Percentiles rank a stretch among this genome's conserved stretches.
Conservation (phyloP, 2,113 vertebrate genomes). For the Odontophorus gujanensis region DNA sequence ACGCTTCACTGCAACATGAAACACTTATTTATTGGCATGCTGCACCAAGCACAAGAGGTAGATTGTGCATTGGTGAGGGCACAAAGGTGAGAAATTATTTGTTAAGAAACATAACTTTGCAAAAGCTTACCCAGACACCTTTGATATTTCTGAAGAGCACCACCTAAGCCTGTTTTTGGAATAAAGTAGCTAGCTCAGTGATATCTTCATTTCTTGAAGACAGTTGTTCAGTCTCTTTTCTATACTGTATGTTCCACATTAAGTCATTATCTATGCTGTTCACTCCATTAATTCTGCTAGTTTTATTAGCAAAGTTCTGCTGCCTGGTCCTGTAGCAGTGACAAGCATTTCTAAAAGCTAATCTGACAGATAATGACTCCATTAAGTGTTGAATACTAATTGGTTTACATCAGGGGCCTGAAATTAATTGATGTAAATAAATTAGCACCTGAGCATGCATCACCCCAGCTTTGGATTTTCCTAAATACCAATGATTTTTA, state of each 20-base stretch:
- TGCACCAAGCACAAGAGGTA: not conserved
- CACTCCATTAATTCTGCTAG: constrained; percentile 95
- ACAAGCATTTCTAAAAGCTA: constrained; percentile 91
- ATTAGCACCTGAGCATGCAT: constrained; percentile 92
- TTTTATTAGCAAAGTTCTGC: constrained; percentile 92
- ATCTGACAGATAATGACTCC: constrained; percentile 98
- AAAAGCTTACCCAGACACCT: not conserved
- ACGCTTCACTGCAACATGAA: not conserved
- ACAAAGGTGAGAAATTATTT: not conserved
- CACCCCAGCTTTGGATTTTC: constrained; percentile 79
- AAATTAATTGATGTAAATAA: constrained; percentile 98
- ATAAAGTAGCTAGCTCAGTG: constrained; percentile 82
- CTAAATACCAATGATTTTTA: constrained; percentile 77
- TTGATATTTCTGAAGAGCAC: constrained; percentile 35
- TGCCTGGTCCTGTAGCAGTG: constrained; percentile 83
- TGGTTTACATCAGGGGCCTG: constrained; percentile 93
- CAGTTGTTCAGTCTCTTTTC: constrained; percentile 85
- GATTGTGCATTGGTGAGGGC: not conserved
- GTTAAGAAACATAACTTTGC: not conserved
- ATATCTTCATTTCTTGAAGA: constrained; percentile 89
- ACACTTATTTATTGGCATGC: not conserved
- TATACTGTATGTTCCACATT: constrained; percentile 93
- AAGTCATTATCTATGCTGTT: constrained; percentile 95
- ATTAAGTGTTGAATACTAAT: constrained; percentile 95
- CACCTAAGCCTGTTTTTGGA: constrained; percentile 51